Conservation (phyloP, 1,140 invertebrate species). For the Drosophila rufa region DNA sequence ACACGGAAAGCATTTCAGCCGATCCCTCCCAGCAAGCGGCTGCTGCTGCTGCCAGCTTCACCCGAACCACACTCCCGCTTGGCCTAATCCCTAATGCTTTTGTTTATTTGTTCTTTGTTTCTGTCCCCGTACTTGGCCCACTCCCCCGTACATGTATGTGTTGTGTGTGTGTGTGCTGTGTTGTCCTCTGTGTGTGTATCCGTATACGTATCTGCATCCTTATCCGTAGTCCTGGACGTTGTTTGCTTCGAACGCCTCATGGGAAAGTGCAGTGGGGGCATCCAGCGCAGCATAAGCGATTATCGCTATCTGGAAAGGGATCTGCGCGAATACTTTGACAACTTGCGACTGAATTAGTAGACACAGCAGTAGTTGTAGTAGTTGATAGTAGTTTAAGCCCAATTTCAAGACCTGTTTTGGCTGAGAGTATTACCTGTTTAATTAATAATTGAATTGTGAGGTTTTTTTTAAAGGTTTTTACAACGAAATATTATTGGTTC, state of each 20-base stretch:
- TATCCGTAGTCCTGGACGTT: conserved; percentile 68
- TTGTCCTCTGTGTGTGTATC: conserved; percentile 32
- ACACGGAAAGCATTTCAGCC: conserved; percentile 24
- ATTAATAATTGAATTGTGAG: too few species aligned
- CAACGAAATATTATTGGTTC: too few species aligned
- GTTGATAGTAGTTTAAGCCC: too few species aligned
- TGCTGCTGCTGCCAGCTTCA: conserved; percentile 2
- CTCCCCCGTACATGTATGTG: conserved; percentile 38
- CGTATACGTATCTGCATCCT: conserved; percentile 18
- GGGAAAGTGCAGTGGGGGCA: conserved; percentile 70
- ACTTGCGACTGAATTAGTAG: conserved; percentile 34
- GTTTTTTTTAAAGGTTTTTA: too few species aligned
- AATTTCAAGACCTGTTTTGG: neutral
- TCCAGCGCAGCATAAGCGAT: conserved; percentile 74
- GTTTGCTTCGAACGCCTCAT: conserved; percentile 82
- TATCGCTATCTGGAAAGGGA: conserved; percentile 81
- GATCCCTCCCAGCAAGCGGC: conserved; percentile 37
- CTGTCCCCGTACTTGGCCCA: conserved; percentile 24
- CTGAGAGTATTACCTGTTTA: neutral
- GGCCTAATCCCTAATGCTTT: conserved; percentile 66
- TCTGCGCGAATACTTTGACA: conserved; percentile 76
- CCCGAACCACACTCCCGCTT: conserved; percentile 25
- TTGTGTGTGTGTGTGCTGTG: conserved; percentile 37
- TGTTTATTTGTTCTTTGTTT: conserved; percentile 60
- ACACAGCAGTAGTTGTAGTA: neutral